Evolutionary conservation across 2,888 invertebrate genomes (phyloP).

Genomic region (Yponomeuta evonymella): DNA sequence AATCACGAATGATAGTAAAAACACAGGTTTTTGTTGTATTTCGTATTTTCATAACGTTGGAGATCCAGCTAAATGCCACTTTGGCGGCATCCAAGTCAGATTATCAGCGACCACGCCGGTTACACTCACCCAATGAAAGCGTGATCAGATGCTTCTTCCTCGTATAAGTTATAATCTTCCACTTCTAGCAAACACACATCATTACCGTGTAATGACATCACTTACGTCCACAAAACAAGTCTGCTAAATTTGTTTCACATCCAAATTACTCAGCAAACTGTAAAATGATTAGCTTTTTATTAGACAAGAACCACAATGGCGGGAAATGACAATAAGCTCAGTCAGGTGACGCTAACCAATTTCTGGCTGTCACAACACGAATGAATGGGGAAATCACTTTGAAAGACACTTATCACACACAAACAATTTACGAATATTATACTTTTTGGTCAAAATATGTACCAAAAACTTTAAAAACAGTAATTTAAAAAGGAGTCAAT

Average conservation of each 20-base stretch:
- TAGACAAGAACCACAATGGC: conserved; percentile 71
- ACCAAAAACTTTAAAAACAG: conserved; percentile 50
- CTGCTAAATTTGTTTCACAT: conserved; percentile 46
- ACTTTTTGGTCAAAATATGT: conserved; percentile 30
- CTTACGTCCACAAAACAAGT: conserved; percentile 45
- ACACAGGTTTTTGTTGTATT: neutral
- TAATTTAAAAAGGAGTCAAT: conserved; percentile 63
- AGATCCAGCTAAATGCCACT: neutral
- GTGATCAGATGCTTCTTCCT: conserved; percentile 74
- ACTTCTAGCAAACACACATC: conserved; percentile 74
- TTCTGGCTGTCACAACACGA: conserved; percentile 38
- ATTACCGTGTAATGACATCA: conserved; percentile 75
- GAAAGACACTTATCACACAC: conserved; percentile 24
- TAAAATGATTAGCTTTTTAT: conserved; percentile 40
- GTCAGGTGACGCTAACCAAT: conserved; percentile 74
- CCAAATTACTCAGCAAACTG: conserved; percentile 32
- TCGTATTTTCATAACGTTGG: neutral
- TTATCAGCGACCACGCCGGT: conserved; percentile 64
- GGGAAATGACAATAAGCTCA: conserved; percentile 76
- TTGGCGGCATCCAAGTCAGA: neutral
- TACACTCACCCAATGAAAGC: conserved; percentile 68
- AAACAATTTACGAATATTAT: conserved; percentile 25
- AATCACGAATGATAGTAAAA: conserved; percentile 26
- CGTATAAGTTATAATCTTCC: conserved; percentile 73
- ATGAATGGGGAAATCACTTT: conserved; percentile 34